These are phyloP conservation scores for Punctoribates punctum DNA, from an alignment of 2,888 invertebrate species.

Conservation along the genomic window DNA sequence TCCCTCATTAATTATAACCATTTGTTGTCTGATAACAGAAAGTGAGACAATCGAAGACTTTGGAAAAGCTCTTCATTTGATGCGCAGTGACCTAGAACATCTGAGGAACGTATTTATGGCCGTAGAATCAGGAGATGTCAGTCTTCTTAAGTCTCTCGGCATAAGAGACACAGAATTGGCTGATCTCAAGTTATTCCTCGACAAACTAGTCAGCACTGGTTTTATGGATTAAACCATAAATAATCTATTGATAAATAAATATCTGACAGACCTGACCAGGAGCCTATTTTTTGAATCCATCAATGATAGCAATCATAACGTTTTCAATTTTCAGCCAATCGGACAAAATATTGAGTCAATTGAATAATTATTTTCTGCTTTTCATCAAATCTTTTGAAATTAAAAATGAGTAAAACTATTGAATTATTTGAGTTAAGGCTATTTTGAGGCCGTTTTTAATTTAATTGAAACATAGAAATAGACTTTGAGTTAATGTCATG, in stretches of 20 bases:
- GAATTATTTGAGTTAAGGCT: no score
- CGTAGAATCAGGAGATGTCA: conserved; percentile 88
- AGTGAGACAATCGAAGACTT: conserved; percentile 94
- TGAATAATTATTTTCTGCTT: neutral
- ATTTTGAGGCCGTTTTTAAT: no score
- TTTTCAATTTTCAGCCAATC: neutral
- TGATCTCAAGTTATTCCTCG: conserved; percentile 92
- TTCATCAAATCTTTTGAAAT: no score
- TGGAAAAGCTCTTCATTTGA: conserved; percentile 76
- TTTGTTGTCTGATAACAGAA: conserved; percentile 68
- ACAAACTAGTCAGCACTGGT: conserved; percentile 90
- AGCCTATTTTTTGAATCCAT: neutral
- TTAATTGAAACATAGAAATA: no score
- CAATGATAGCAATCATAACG: neutral
- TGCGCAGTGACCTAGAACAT: conserved; percentile 84
- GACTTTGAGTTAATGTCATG: no score
- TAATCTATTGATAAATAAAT: neutral
- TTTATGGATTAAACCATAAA: conserved; percentile 70
- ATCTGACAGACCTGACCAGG: no score
- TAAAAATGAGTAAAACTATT: no score
- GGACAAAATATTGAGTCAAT: neutral
- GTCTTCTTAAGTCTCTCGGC: conserved; percentile 86
- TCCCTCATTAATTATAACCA: neutral
- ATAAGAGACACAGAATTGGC: conserved; percentile 93
- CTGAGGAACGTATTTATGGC: conserved; percentile 91